Conservation (phyloP, 1,140 invertebrate species). For the Himalopsyche phryganea region DNA sequence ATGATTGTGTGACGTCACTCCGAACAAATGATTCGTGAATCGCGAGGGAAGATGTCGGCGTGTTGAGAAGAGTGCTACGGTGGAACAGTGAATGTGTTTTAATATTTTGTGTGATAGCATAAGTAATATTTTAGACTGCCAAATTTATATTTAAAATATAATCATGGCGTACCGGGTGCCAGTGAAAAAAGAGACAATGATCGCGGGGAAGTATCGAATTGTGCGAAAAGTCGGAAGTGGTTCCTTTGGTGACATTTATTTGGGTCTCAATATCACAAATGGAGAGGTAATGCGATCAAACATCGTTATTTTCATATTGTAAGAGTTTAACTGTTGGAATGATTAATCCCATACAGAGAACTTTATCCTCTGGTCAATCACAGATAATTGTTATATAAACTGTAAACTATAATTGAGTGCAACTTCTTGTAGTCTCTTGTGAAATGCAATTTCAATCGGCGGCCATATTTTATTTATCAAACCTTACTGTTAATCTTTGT, state of each 20-base stretch:
- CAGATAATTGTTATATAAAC: slow-evolving; percentile 3
- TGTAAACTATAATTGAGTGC: neutral
- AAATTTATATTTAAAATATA: slow-evolving; percentile 20
- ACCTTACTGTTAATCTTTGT: no score
- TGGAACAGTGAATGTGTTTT: slow-evolving; percentile 21
- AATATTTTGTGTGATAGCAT: slow-evolving; percentile 22
- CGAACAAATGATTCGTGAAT: slow-evolving; percentile 17
- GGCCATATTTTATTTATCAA: slow-evolving; percentile 10
- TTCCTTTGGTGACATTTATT: slow-evolving; percentile 98
- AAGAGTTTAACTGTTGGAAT: no score
- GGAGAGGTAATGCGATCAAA: slow-evolving; percentile 70
- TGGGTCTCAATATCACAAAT: slow-evolving; percentile 93
- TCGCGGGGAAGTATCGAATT: slow-evolving; percentile 90
- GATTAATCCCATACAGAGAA: no score
- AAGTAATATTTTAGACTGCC: slow-evolving; percentile 16
- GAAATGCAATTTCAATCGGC: slow-evolving; percentile 18
- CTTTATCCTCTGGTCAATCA: no score
- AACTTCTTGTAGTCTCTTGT: slow-evolving; percentile 18
- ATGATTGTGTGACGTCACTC: slow-evolving; percentile 20
- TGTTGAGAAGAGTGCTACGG: slow-evolving; percentile 16
- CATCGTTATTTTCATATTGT: no score
- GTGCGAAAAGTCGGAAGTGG: slow-evolving; percentile 96
- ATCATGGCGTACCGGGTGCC: slow-evolving; percentile 27
- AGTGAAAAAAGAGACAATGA: slow-evolving; percentile 63
- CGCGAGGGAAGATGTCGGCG: slow-evolving; percentile 22